Evolutionary conservation across 2,113 vertebrate species (phyloP).

Genomic region (Spizaetus ornatus): DNA sequence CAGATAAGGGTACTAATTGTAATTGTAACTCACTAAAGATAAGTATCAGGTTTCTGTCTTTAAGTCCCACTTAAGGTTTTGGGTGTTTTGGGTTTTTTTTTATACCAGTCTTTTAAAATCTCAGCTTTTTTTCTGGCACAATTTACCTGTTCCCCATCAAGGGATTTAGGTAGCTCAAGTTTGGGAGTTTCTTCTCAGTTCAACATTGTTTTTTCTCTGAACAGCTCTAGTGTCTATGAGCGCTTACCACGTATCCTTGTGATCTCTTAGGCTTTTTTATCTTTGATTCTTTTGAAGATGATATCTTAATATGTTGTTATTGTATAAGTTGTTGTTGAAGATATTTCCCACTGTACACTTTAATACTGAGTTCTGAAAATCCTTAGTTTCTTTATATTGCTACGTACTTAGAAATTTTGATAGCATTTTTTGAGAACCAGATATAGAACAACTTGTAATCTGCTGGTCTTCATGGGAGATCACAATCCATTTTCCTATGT

Average conservation of each 20-base stretch:
- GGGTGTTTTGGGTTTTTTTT: not conserved
- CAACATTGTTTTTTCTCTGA: not conserved
- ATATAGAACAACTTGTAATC: not conserved
- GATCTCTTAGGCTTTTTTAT: not conserved
- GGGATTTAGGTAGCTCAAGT: not conserved
- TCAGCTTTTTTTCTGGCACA: not conserved
- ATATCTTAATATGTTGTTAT: not conserved
- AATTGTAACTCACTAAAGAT: not conserved
- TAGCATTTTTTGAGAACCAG: not conserved
- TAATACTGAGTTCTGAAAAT: not conserved
- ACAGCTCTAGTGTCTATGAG: not conserved
- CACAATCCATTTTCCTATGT: not conserved
- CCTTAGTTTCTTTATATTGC: not conserved
- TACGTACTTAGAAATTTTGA: not conserved
- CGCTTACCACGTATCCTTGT: not conserved
- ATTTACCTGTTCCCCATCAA: not conserved
- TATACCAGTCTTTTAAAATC: not conserved
- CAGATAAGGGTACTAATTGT: not conserved
- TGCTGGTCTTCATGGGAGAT: not conserved
- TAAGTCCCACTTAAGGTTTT: not conserved
- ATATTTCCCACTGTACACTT: not conserved
- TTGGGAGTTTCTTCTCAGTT: not conserved
- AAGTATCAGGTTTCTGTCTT: not conserved
- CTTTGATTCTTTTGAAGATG: not conserved
- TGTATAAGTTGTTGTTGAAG: not conserved